Evolutionary conservation across 2,888 invertebrate genomes (phyloP).

Genomic region (Teinopalpus imperialis): DNA sequence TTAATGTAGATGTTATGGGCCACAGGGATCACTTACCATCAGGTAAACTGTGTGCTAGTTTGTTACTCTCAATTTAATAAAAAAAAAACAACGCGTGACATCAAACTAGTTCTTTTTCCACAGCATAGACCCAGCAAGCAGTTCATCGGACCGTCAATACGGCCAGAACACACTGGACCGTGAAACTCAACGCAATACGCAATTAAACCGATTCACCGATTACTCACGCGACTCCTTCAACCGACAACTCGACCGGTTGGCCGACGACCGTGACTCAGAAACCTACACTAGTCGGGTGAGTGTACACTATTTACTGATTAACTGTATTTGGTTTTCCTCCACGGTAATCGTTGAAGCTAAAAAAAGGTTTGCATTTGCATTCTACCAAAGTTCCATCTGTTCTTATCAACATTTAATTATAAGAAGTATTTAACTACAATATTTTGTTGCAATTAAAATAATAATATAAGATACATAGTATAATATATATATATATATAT

Average conservation of each 20-base stretch:
- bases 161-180: conserved; percentile 76
- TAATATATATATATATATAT: too few relatives aligned
- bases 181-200: conserved; percentile 84
- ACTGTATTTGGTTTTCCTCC: background rate
- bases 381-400: background rate
- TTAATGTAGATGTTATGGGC: too few relatives aligned
- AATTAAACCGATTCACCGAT: conserved; percentile 80
- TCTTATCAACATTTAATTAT: conserved; percentile 1
- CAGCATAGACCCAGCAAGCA: conserved; percentile 21
- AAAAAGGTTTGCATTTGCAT: conserved; percentile 9
- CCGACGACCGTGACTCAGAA: conserved; percentile 68
- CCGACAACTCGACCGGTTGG: conserved; percentile 67
- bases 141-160: conserved; percentile 21
- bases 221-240: conserved; percentile 69
- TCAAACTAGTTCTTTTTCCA: background rate
- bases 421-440: too few relatives aligned
- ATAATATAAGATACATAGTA: too few relatives aligned
- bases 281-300: conserved; percentile 67
- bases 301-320: conserved; percentile 25
- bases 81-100: background rate
- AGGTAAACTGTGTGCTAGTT: too few relatives aligned
- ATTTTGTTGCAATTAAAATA: too few relatives aligned
- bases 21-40: too few relatives aligned
- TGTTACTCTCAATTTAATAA: too few relatives aligned
- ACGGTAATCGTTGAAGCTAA: background rate